These are phyloP conservation scores for Chiloscyllium punctatum DNA, from an alignment of 2,797 vertebrate species.

Conservation along the genomic window DNA sequence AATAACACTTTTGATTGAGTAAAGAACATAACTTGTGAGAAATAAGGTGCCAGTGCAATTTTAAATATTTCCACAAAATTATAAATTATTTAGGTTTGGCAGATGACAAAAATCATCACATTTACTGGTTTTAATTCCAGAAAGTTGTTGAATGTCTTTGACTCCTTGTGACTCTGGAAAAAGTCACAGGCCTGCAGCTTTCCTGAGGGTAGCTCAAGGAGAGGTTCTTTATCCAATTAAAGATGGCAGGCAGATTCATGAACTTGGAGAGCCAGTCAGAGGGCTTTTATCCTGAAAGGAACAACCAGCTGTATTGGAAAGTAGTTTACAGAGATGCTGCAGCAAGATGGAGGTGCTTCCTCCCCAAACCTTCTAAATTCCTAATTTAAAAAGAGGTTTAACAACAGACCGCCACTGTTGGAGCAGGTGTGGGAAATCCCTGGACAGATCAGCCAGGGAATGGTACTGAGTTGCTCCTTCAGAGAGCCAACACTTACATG, in stretches of 20 bases:
- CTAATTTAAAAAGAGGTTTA: no score
- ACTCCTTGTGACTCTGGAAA: not conserved
- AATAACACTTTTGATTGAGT: not conserved
- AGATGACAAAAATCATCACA: not conserved
- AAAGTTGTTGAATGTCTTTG: not conserved
- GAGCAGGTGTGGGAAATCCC: no score
- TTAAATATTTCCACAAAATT: not conserved
- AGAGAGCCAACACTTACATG: no score
- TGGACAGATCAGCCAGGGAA: no score
- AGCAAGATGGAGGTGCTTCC: no score
- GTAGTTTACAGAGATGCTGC: not conserved
- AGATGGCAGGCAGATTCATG: not conserved
- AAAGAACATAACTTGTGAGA: not conserved
- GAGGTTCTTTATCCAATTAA: not conserved
- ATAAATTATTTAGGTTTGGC: not conserved
- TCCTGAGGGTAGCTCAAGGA: not conserved
- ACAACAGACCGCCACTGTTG: no score
- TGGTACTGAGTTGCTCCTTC: no score
- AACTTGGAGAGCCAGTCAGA: not conserved
- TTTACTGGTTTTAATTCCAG: conserved; percentile 3
- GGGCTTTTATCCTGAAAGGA: not conserved
- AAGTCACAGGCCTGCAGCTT: not conserved
- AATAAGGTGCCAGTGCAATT: not conserved
- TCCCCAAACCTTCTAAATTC: not conserved
- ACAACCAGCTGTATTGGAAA: not conserved